Evolutionary conservation across 1,140 invertebrate genomes (phyloP).

Genomic region (Drosophila murphyi): DNA sequence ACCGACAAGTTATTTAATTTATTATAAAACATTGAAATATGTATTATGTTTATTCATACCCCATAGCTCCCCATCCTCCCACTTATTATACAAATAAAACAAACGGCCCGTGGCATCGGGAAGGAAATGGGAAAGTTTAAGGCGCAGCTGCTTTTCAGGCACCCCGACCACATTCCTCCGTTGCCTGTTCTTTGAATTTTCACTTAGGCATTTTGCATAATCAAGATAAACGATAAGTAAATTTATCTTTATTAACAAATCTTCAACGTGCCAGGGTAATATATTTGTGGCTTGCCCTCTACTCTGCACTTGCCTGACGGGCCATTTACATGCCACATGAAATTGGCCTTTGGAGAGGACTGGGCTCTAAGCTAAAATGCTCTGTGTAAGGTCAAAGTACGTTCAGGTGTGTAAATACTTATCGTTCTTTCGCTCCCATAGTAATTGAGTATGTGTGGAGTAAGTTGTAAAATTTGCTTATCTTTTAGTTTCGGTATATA

Average conservation of each 20-base stretch:
- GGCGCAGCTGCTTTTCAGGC: constrained; percentile 58
- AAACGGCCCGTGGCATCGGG: constrained; percentile 28
- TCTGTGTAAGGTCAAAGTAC: constrained; percentile 16
- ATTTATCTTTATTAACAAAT: constrained; percentile 83
- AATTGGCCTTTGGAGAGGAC: constrained; percentile 49
- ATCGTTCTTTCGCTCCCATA: neutral
- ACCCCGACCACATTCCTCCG: constrained; percentile 9
- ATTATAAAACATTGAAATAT: constrained; percentile 82
- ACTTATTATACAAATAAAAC: constrained; percentile 26
- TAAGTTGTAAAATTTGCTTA: too few relatives aligned
- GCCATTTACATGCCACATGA: constrained; percentile 46
- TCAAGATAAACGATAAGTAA: constrained; percentile 83
- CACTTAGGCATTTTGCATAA: constrained; percentile 82
- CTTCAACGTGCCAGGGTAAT: constrained; percentile 75
- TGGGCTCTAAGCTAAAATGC: constrained; percentile 9
- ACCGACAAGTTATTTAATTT: constrained; percentile 77
- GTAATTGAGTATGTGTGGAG: constrained; percentile 8
- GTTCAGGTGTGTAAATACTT: constrained; percentile 10
- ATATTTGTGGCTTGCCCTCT: constrained; percentile 69
- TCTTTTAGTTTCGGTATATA: too few relatives aligned
- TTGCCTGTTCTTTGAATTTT: constrained; percentile 69
- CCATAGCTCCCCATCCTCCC: neutral
- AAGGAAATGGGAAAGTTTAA: constrained; percentile 76
- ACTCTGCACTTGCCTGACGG: constrained; percentile 45
- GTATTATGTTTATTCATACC: constrained; percentile 72